These are phyloP conservation scores for Anolis apletophallus DNA, from an alignment of 2,797 vertebrate species.

Conservation along the genomic window DNA sequence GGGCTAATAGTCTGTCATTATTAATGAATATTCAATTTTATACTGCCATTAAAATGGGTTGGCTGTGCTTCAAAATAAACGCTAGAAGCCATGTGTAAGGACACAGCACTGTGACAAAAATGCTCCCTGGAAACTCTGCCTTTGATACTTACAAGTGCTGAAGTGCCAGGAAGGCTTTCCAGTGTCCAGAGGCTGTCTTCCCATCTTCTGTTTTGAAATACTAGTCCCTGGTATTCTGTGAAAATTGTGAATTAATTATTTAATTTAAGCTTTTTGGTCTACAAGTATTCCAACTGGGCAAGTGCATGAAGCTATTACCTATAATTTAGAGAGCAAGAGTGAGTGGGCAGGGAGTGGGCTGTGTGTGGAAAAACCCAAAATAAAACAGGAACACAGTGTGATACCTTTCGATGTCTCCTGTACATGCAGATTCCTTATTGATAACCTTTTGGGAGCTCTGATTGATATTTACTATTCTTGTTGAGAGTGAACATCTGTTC, in stretches of 20 bases:
- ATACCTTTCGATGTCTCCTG: neutral
- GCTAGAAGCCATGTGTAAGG: neutral
- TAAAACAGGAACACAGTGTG: neutral
- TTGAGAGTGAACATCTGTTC: neutral
- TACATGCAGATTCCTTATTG: neutral
- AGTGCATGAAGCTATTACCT: constrained; percentile 10
- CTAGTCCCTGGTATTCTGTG: neutral
- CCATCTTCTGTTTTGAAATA: constrained; percentile 1
- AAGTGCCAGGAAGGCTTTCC: neutral
- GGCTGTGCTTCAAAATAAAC: neutral
- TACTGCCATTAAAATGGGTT: neutral
- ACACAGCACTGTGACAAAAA: neutral
- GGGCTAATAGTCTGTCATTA: neutral
- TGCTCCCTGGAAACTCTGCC: neutral
- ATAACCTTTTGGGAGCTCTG: neutral
- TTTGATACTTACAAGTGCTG: neutral
- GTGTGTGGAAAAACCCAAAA: neutral
- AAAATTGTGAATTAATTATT: constrained; percentile 3
- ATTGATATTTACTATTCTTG: constrained; percentile 7
- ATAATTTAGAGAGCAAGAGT: neutral
- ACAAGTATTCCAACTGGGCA: constrained; percentile 24
- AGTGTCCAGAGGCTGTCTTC: neutral
- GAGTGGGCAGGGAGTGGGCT: neutral
- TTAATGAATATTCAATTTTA: neutral
- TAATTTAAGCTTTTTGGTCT: constrained; percentile 11